Conservation (phyloP, 2,888 invertebrate genomes). For the Pseudococcus jackbeardsleyi region DNA sequence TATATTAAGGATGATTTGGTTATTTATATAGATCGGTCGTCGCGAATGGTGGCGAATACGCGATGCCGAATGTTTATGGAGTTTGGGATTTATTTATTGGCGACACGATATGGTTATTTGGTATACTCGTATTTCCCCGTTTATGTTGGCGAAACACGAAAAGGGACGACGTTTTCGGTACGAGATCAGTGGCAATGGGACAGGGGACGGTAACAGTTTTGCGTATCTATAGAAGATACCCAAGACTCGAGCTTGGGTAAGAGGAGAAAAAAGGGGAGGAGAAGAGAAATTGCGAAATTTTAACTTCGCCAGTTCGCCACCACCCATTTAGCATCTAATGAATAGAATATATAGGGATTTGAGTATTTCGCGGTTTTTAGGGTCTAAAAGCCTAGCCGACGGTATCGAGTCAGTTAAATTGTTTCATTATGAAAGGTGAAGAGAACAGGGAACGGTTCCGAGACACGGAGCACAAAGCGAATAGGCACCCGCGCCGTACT, state of each 20-base stretch:
- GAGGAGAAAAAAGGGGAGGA: too few relatives aligned
- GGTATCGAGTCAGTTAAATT: constrained; percentile 45
- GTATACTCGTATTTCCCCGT: background rate
- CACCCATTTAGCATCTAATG: constrained; percentile 54
- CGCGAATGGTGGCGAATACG: constrained; percentile 16
- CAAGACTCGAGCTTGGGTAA: too few relatives aligned
- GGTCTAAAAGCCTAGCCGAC: constrained; percentile 5
- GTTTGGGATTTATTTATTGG: constrained; percentile 60
- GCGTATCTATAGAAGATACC: background rate
- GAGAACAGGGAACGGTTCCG: background rate
- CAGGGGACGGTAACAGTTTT: background rate
- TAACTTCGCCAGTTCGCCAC: constrained; percentile 33
- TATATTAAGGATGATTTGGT: constrained; percentile 27
- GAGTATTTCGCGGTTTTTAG: constrained; percentile 49
- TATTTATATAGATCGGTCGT: background rate
- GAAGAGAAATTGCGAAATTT: constrained; percentile 49
- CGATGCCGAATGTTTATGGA: constrained; percentile 11
- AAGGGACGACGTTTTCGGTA: constrained; percentile 44
- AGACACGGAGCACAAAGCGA: background rate
- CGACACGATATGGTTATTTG: constrained; percentile 52
- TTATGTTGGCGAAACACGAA: constrained; percentile 49
- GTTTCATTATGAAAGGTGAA: constrained; percentile 19
- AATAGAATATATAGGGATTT: constrained; percentile 48
- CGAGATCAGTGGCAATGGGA: background rate
- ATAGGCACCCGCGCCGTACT: background rate